Evolutionary conservation across 2,113 vertebrate genomes (phyloP), one percentile per base, ranked within the genome.

Genomic region (Cynocephalus volans): DNA sequence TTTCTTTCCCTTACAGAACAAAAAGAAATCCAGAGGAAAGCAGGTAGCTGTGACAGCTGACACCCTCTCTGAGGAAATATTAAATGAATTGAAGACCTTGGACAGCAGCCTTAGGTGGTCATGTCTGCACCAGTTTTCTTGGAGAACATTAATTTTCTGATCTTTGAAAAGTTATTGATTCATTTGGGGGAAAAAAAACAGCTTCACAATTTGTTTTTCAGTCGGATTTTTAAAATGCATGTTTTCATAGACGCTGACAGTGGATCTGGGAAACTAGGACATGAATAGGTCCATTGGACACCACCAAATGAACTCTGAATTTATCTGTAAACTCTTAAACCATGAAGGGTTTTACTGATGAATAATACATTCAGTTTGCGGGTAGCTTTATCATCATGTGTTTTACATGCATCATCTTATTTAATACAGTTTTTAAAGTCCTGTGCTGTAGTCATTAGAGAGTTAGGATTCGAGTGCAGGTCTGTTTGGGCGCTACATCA

Each of bases 61-160:
- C 36, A 26, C 2, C 18, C 19, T 81, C 24, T 33, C 72, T 12
- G 1, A 62, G 88, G 45, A 79, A 60, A 56, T 0, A 28, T 0
- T 13, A 48, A 62, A 56, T n/a, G 19, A 33, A 33, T 1, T 8
- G 18, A 45, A 60, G 33, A 69, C 65, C 80, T 1, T 0, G 36
- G 80, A 75, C 2, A 93, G 73, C 2, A 31, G 21, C 41, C 67
- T 48, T 0, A 1, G 3, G 1, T 0, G 5, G 3, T 14, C 4
- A 2, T 0, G 3, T 6, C 69, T 7, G 72, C 3, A 5, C 10
- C 8, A 1, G 45, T 6, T 73, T 64, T 41, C 28, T 19, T 1
- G 24, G 28, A 67, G 8, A 65, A n/a, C 0, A 1, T 11, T 12
- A 13, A 17, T 54, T 58, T 60, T 33, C 19, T 24, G 54, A 26